phyloP scores from a whole-genome alignment of 1,140 invertebrate genomes.

The Bemisia tabaci region DNA sequence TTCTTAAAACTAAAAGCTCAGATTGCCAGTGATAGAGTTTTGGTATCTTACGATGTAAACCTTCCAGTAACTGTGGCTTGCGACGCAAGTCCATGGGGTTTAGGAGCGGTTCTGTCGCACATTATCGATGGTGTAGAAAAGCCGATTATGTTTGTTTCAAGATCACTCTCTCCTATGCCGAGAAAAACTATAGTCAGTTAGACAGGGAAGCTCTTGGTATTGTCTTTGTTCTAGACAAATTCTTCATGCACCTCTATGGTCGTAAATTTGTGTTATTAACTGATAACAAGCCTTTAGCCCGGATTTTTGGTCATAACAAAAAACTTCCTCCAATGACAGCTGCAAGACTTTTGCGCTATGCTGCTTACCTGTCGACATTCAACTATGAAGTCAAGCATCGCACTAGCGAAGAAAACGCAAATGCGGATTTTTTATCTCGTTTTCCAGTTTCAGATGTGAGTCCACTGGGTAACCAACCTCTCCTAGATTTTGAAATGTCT shows the following conservation, averaged over 20 bases:
- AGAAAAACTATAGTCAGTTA: slow-evolving; percentile 35
- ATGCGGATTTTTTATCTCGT: slow-evolving; percentile 26
- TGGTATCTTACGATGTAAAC: slow-evolving; percentile 19
- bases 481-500: too few species aligned
- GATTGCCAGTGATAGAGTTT: slow-evolving; percentile 10
- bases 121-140: slow-evolving; percentile 22
- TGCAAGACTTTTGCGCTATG: slow-evolving; percentile 28
- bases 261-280: slow-evolving; percentile 11
- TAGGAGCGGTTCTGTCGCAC: slow-evolving; percentile 32
- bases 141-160: slow-evolving; percentile 30
- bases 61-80: slow-evolving; percentile 17
- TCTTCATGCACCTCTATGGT: slow-evolving; percentile 26
- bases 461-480: too few species aligned
- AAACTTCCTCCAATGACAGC: slow-evolving; percentile 24
- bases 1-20: slow-evolving; percentile 15
- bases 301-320: slow-evolving; percentile 21
- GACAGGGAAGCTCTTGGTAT: slow-evolving; percentile 32
- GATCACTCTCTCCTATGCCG: slow-evolving; percentile 27
- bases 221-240: slow-evolving; percentile 29
- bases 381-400: slow-evolving; percentile 27
- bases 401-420: slow-evolving; percentile 19
- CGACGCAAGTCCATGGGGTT: slow-evolving; percentile 24
- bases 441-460: too few species aligned
- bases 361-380: slow-evolving; percentile 27
- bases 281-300: slow-evolving; percentile 5